These are phyloP conservation scores for Sebastes glaucus DNA, from an alignment of 2,797 vertebrate species.

Conservation along the genomic window DNA sequence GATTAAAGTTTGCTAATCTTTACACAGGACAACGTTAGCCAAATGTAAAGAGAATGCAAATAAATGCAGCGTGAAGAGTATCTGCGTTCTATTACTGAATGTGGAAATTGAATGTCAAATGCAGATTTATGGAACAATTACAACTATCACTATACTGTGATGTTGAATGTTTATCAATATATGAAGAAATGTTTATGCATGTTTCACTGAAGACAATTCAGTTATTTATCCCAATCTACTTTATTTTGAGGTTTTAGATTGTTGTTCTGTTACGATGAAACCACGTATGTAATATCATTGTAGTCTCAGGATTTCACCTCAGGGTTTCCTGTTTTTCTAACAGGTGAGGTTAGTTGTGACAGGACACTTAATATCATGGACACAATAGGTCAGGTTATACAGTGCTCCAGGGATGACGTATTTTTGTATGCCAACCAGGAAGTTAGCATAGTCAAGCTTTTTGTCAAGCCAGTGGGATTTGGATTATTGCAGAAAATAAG, in stretches of 20 bases:
- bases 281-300: background rate
- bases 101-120: conserved; percentile 2
- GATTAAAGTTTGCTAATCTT: conserved; percentile 58
- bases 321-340: background rate
- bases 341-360: background rate
- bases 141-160: background rate
- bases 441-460: too few relatives aligned
- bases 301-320: background rate
- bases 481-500: too few relatives aligned
- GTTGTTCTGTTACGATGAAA: background rate
- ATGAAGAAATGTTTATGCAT: background rate
- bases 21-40: conserved; percentile 21
- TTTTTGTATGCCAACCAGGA: too few relatives aligned
- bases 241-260: background rate
- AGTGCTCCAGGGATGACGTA: too few relatives aligned
- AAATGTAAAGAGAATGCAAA: conserved; percentile 40
- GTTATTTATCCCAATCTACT: background rate
- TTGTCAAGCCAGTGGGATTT: too few relatives aligned
- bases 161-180: conserved; percentile 3
- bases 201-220: background rate
- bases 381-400: background rate
- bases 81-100: conserved; percentile 23
- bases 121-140: conserved; percentile 13
- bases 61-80: conserved; percentile 12
- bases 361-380: background rate